phyloP scores from a whole-genome alignment of 2,888 invertebrate genomes.

The Boloria euphrosyne region DNA sequence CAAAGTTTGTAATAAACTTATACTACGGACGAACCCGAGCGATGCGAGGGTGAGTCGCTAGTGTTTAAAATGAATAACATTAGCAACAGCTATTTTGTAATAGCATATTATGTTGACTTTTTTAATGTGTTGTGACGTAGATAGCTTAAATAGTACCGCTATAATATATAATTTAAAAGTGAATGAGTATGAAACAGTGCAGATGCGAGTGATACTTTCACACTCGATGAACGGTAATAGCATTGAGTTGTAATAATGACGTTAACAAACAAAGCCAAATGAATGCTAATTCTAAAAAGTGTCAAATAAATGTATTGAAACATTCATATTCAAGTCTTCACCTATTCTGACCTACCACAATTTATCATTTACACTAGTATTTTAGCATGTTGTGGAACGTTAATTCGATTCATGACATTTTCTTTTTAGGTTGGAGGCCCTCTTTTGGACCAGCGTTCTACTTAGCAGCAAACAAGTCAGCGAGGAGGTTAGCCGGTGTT shows the following conservation, averaged over 20 bases:
- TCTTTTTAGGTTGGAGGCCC: constrained; percentile 41
- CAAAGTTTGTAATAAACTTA: too few relatives aligned
- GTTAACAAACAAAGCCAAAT: constrained; percentile 48
- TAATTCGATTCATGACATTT: constrained; percentile 22
- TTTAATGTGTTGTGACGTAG: constrained; percentile 14
- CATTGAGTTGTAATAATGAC: constrained; percentile 46
- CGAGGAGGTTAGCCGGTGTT: constrained; percentile 56
- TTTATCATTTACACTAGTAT: constrained; percentile 14
- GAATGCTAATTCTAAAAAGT: constrained; percentile 36
- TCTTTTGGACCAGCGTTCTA: constrained; percentile 56
- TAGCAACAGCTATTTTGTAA: too few relatives aligned
- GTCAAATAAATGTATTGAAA: too few relatives aligned
- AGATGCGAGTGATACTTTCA: constrained; percentile 72
- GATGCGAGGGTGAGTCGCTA: too few relatives aligned
- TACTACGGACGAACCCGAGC: too few relatives aligned
- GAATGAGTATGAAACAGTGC: constrained; percentile 68
- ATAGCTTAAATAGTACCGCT: constrained; percentile 42
- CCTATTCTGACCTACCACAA: constrained; percentile 32
- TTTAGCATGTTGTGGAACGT: constrained; percentile 29
- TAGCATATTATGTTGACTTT: not conserved
- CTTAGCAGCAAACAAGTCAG: constrained; percentile 56
- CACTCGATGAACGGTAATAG: constrained; percentile 51
- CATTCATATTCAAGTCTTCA: too few relatives aligned
- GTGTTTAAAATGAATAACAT: too few relatives aligned
- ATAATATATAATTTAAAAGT: constrained; percentile 55